These are phyloP conservation scores for Venustaconcha ellipsiformis DNA, from an alignment of 1,140 invertebrate genomes.

Conservation along the genomic window DNA sequence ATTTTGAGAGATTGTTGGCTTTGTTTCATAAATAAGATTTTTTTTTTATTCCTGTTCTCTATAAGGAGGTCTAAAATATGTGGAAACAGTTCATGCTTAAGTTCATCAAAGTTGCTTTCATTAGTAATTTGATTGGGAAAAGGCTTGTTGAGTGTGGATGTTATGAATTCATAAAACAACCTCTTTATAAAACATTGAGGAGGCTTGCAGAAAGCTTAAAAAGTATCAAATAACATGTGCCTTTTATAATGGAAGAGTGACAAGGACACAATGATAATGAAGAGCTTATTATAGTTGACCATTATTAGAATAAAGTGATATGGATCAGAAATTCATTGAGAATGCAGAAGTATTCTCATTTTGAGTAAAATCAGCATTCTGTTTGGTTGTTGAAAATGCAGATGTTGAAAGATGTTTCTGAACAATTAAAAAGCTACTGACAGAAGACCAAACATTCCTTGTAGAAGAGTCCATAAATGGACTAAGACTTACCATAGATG, in stretches of 20 bases:
- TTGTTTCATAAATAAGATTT: slow-evolving; percentile 32
- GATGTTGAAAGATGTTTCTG: slow-evolving; percentile 40
- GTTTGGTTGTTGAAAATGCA: slow-evolving; percentile 33
- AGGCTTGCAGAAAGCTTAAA: slow-evolving; percentile 3
- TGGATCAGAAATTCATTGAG: neutral
- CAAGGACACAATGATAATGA: slow-evolving; percentile 10
- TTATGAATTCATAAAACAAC: neutral
- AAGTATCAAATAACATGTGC: neutral
- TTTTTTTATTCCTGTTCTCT: slow-evolving; percentile 32
- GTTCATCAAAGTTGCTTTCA: slow-evolving; percentile 12
- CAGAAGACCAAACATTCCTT: slow-evolving; percentile 15
- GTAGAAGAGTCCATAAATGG: slow-evolving; percentile 19
- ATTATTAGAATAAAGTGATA: slow-evolving; percentile 33
- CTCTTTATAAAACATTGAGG: neutral
- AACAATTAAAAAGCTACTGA: slow-evolving; percentile 17
- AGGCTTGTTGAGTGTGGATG: neutral
- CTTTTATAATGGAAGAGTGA: slow-evolving; percentile 12
- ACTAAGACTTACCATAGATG: slow-evolving; percentile 12
- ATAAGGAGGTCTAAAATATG: slow-evolving; percentile 16
- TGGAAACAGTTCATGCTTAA: slow-evolving; percentile 9
- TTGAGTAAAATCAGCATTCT: slow-evolving; percentile 32
- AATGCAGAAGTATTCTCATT: slow-evolving; percentile 18
- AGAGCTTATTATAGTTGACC: slow-evolving; percentile 28
- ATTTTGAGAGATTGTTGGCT: slow-evolving; percentile 24
- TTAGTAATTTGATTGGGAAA: slow-evolving; percentile 6